Evolutionary conservation across 2,113 vertebrate species (phyloP), one percentile per base, ranked within the genome.

Genomic region (Triplophysa rosa): DNA sequence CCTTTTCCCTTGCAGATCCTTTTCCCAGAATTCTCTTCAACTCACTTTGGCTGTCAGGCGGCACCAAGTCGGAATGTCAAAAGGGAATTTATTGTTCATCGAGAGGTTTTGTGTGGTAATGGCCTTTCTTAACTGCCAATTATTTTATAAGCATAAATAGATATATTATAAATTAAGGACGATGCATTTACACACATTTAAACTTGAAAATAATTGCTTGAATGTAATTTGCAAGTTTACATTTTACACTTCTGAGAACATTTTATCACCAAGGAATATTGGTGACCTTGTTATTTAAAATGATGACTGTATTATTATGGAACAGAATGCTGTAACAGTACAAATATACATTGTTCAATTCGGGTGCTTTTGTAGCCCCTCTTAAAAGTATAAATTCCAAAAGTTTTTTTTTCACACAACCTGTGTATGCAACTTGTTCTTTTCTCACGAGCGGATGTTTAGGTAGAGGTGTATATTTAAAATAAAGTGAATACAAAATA

Each of bases 171-270:
- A 67, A 67, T 56, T 52, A 72, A 58, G 67, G 59, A 80, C 59
- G 67, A 72, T 80, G 63, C 52, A 47, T 58, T 61, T 52, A 67
- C 9, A 1, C 12, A 16, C 23, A 78, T 58, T 77, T 23, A 82
- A 80, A 82, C 73, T 82, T 74, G 67, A 65, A 45, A 45, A 67
- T 66, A 62, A n/a, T 52, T 72, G 80, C 77, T 64, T 82, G 84
- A 85, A 83, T 85, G 81, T 85, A 83, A 70, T 23, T 24, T 64
- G 83, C 64, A 74, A 73, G 80, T 85, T 85, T 85, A 83, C 78
- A 78, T 80, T 83, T 84, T 61, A 73, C 45, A 26, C 66, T 73
- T 80, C 58, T 63, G 29, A 61, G 47, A 56, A 40, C 13, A 59
- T 78, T 49, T 64, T 24, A 66, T 13, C 33, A 49, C 67, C 26